Base-by-base conservation (phyloP, 2,797 vertebrate genomes). In the Carduelis carduelis region DNA sequence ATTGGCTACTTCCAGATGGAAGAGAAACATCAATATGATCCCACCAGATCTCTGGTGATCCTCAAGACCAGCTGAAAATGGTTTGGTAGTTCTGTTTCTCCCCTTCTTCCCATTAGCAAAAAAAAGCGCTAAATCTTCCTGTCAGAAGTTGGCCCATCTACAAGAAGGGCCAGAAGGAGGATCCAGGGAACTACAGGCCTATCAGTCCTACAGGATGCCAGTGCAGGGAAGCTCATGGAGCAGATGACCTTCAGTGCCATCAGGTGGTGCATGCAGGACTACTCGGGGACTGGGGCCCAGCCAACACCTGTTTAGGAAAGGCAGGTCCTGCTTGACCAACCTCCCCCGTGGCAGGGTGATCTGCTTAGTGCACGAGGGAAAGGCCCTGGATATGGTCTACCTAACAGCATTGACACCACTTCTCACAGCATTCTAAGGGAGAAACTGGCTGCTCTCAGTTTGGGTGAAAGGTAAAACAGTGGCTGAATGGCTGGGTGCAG, bases 251-350 rank as follows among this genome's bases (percentile, higher is more conserved):
- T 56, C 35, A 39, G 30, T 8, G 28, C 13, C 66, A 65, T 50
- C 49, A 66, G 3, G 14, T 12, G n/a, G 28, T 53, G 61, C 11
- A 7, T 30, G 27, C 23, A 82, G 64, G 39, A 76, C 27, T 59
- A 4, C 14, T 18, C 49, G 27, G 20, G 43, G 18, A 60, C n/a
- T 28, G 23, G 65, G 12, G 34, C 39, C 32, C 35, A 60, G 28
- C 6, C 59, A 49, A 27, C 15, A 26, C 0, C 0, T 1, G 2
- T 49, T 71, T 49, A 20, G 16, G 17, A 71, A 65, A 77, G 30
- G 27, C 32, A 65, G 35, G 10, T 35, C 63, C 34, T 59, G 46
- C 17, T 70, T 82, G 32, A 65, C 32, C 17, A 39, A 12, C 21
- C 41, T 27, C 6, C 57, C 26, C 12, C 2, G 14, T 27, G 57